These are phyloP conservation scores for Scleropages formosus DNA, from an alignment of 2,797 vertebrate species.

Conservation along the genomic window DNA sequence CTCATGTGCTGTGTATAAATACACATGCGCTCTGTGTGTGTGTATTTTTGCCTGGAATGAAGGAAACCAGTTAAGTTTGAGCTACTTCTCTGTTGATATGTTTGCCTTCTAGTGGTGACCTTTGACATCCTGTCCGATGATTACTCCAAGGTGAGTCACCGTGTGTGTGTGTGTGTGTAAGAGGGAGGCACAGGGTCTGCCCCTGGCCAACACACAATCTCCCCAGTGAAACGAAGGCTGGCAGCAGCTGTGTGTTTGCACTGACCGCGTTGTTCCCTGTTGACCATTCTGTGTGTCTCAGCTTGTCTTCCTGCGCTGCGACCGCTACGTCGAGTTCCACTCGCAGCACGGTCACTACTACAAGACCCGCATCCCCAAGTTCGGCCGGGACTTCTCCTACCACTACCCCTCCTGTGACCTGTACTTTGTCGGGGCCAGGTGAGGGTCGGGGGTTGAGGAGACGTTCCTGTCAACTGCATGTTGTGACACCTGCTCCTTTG, in stretches of 20 bases:
- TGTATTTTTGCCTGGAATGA: background rate
- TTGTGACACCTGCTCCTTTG: too few relatives aligned
- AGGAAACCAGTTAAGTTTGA: too few relatives aligned
- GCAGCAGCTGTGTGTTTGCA: slow-evolving; percentile 70
- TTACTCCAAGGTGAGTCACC: slow-evolving; percentile 88
- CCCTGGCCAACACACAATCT: background rate
- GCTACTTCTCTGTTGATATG: slow-evolving; percentile 38
- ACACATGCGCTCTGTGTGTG: background rate
- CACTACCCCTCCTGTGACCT: slow-evolving; percentile 94
- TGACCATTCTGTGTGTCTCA: slow-evolving; percentile 49
- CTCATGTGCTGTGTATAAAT: too few relatives aligned
- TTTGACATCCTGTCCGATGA: slow-evolving; percentile 97
- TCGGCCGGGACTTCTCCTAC: slow-evolving; percentile 91
- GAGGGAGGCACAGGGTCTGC: background rate
- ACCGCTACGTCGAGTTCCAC: slow-evolving; percentile 91
- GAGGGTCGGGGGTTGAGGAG: slow-evolving; percentile 37
- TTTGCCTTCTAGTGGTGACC: slow-evolving; percentile 78
- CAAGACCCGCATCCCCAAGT: slow-evolving; percentile 93
- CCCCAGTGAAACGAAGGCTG: background rate
- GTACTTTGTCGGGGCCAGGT: slow-evolving; percentile 93
- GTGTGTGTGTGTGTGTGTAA: background rate
- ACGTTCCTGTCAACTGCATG: too few relatives aligned
- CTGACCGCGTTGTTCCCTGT: slow-evolving; percentile 27
- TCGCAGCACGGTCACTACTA: slow-evolving; percentile 94
- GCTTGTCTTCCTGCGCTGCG: slow-evolving; percentile 86